Percentiles rank a stretch among this genome's conserved stretches.
Conservation (phyloP, 2,113 vertebrate genomes). For the Pelusios castaneus region DNA sequence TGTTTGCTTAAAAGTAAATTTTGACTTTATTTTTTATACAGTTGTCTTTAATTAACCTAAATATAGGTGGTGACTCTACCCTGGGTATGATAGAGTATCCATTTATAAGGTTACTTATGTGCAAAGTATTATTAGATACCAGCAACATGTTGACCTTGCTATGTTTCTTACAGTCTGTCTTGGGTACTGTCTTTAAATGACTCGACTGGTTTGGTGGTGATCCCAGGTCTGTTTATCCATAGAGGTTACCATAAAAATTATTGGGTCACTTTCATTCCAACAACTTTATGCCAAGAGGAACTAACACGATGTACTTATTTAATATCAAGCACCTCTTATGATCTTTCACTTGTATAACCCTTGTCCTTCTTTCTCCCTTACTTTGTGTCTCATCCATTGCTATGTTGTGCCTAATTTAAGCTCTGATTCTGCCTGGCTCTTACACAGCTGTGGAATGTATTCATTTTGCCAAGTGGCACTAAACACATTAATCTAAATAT, state of each 20-base stretch:
- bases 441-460: neutral
- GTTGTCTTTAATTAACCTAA: neutral
- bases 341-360: neutral
- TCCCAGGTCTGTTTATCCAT: neutral
- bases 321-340: neutral
- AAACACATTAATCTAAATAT: neutral
- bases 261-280: neutral
- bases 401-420: neutral
- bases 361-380: neutral
- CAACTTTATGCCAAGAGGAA: neutral
- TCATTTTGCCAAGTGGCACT: neutral
- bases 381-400: neutral
- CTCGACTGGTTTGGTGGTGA: neutral
- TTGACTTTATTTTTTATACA: neutral
- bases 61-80: neutral
- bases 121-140: neutral
- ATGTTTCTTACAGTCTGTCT: neutral
- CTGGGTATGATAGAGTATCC: neutral
- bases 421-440: neutral
- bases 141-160: neutral
- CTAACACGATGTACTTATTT: accelerated
- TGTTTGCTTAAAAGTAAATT: neutral
- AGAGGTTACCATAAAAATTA: neutral
- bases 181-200: neutral
- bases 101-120: neutral